A percentile compares a stretch with the other conserved stretches of the same genome.
Conservation (phyloP, 2,113 vertebrate species). For the Nothoprocta perdicaria region DNA sequence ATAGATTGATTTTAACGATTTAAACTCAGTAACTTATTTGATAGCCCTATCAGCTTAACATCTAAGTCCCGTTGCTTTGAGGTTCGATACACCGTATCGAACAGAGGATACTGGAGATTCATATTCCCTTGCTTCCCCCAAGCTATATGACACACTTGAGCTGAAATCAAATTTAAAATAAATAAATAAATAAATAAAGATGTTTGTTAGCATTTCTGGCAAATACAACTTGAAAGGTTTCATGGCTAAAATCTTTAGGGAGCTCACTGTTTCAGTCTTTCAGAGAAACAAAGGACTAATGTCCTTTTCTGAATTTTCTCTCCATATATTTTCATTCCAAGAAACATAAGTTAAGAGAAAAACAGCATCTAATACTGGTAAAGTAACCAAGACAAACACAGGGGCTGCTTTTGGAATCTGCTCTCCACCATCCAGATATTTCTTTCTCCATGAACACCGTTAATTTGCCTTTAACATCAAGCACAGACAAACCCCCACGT, state of each 20-base stretch:
- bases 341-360: neutral
- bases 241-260: neutral
- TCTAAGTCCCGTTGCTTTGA: neutral
- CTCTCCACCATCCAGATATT: neutral
- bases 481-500: neutral
- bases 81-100: neutral
- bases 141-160: neutral
- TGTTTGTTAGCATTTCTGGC: neutral
- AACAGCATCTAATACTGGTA: neutral
- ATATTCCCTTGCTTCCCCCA: neutral
- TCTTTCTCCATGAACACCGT: neutral
- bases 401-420: fast-evolving
- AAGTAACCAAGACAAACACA: neutral
- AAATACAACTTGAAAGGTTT: neutral
- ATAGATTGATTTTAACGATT: neutral
- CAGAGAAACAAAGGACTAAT: neutral
- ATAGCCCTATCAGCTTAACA: neutral
- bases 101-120: neutral
- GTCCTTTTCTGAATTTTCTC: neutral
- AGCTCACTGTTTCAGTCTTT: neutral
- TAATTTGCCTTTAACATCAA: neutral
- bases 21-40: neutral
- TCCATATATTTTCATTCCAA: neutral
- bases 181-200: neutral
- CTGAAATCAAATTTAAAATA: neutral